phyloP scores from a whole-genome alignment of 2,113 vertebrate genomes.

The Pygoscelis antarcticus region DNA sequence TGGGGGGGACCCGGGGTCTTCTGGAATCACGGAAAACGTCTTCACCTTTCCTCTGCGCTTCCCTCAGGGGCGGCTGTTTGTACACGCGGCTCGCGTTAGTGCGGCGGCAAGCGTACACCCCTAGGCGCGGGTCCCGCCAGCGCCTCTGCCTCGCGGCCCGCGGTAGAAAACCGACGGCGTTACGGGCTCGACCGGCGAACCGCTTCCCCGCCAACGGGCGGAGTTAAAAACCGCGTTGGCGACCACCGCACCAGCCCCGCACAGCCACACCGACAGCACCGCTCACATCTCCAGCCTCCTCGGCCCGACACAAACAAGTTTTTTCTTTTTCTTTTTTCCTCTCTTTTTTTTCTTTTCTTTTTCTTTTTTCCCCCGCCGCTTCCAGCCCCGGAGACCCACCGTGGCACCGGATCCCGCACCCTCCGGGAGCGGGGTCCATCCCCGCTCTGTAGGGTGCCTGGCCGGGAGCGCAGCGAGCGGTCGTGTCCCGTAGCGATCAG shows the following conservation, averaged over 20 bases:
- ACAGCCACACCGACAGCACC: not conserved
- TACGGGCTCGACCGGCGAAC: not conserved
- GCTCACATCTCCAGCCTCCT: not conserved
- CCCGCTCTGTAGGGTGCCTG: not conserved
- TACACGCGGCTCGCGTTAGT: not conserved
- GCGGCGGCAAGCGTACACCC: not conserved
- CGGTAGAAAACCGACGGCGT: not conserved
- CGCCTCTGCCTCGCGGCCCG: not conserved
- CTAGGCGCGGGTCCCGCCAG: not conserved
- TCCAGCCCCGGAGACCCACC: slow-evolving; percentile 55
- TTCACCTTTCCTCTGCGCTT: too few relatives aligned
- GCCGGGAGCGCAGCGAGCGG: not conserved
- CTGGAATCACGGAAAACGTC: not conserved
- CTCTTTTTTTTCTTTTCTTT: too few relatives aligned
- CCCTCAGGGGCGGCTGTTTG: not conserved
- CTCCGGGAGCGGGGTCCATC: not conserved
- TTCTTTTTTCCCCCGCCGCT: not conserved
- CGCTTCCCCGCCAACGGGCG: not conserved
- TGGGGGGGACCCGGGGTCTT: not conserved
- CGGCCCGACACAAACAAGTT: not conserved
- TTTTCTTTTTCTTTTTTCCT: not conserved
- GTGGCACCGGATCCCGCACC: not conserved
- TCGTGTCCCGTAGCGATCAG: not conserved
- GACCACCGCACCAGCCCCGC: not conserved
- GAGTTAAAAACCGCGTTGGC: not conserved